Base-by-base conservation (phyloP, 1,140 invertebrate genomes). In the Agrilus planipennis region DNA sequence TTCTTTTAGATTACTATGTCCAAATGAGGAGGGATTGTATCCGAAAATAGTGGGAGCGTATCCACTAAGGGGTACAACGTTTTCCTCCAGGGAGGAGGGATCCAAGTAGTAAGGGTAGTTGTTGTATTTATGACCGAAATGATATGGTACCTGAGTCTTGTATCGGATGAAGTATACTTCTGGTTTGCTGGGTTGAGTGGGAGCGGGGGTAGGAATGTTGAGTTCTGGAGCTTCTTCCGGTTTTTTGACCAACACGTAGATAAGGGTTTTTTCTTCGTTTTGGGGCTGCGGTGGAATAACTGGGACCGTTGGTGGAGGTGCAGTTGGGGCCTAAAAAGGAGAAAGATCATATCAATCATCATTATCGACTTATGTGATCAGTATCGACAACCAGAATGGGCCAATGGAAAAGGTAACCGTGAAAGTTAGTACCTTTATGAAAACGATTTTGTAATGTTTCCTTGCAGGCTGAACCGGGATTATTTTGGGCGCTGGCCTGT, bases 401-500 rank as follows among this genome's bases (percentile, higher is more conserved):
- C n/a, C n/a, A n/a, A n/a, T n/a, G n/a, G n/a, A 38, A 38, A 25
- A 21, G 10, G 9, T 36, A 21, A 21, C 20, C 11, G 20, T 18
- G 10, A 15, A 12, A 12, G 4, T 12, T 44, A 14, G 20, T 39
- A 46, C 46, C 63, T 87, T 87, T 57, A 89, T 89, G 69, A 89
- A 88, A 23, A 89, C 81, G 49, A 89, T 88, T 61, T 87, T 87
- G 72, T 88, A 89, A 55, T 89, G 84, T 54, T 89, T 89, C 55
- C 87, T 83, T 7, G 84, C 81, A 6, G 83, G 75, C 32, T 77
- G 73, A 17, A 76, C 71, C 29, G 69, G 62, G 42, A 76, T 71
- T 19, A 62, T 72, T 64, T 73, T 75, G 48, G 64, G 73, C 2
- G 80, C 73, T 2, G 73, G 67, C 22, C 73, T 72, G 55, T 81